Conservation (phyloP, 2,113 vertebrate genomes). For the Hyaena hyaena region DNA sequence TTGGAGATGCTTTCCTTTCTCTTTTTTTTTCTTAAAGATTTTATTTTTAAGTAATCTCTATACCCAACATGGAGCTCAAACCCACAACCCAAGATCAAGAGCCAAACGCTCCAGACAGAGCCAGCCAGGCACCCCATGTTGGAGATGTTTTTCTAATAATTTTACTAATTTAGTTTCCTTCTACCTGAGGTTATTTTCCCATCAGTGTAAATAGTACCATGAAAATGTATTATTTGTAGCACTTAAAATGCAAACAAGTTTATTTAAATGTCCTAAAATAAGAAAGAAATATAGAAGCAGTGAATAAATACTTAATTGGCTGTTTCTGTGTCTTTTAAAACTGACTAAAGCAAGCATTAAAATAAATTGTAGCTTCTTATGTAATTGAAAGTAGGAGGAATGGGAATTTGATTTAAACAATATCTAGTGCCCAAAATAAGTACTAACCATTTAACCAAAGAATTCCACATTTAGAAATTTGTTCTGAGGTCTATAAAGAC, state of each 20-base stretch:
- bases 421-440: background rate
- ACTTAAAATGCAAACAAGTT: background rate
- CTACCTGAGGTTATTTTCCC: background rate
- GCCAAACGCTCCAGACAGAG: background rate
- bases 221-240: constrained; percentile 43
- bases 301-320: background rate
- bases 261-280: constrained; percentile 8
- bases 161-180: constrained; percentile 25
- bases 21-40: background rate
- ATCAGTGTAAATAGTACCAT: background rate
- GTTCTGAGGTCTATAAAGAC: background rate
- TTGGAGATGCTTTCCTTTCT: background rate
- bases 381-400: background rate
- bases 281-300: background rate
- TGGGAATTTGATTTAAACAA: background rate
- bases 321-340: background rate
- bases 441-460: background rate
- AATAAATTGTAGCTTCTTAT: constrained; percentile 22
- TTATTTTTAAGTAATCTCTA: background rate
- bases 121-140: background rate
- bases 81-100: background rate
- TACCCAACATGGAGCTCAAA: too few species aligned
- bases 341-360: constrained; percentile 14
- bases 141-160: constrained; percentile 26
- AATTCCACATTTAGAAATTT: background rate